Base-by-base conservation (phyloP, 2,113 vertebrate genomes). In the Apodemus sylvaticus region DNA sequence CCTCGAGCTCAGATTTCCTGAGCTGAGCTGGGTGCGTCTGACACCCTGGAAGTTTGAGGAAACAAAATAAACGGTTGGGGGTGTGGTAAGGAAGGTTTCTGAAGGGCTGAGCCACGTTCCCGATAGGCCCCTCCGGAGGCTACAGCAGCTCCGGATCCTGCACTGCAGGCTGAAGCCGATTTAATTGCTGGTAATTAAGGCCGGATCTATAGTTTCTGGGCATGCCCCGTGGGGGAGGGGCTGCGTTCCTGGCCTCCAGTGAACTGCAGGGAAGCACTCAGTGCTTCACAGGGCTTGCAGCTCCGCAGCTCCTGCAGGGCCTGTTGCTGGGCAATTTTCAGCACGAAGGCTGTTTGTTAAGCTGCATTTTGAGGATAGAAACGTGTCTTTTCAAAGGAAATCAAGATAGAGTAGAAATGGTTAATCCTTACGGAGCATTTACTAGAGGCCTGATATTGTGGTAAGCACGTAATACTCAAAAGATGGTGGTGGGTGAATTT, bases 101-200 rank as follows among this genome's bases (percentile, higher is more conserved):
- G 60, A 83, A 94, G 90, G 1, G 55, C 79, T 93, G 86, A 91
- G 91, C 42, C 42, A 1, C 92, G 12, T 89, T 97, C 94, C 71
- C 14, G 29, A 93, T 26, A 90, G 92, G 64, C 94, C 71, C 81
- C 82, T 86, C 94, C 60, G 93, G 97, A 94, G 94, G 77, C 94
- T 89, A 42, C 55, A 86, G 53, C 94, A 51, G 76, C 48, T 76
- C 92, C 73, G 91, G 95, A 42, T 96, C 68, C 86, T 81, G 95
- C 88, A 95, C 96, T 96, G 92, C 97, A 97, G 95, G 86, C 70
- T 96, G 29, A 89, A 96, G 97, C 92, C 2, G 0, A 73, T 60
- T 98, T 97, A 97, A 97, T 92, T 94, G 93, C 96, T 76, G n/a
- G 95, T 95, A 97, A 98, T 96, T 96, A 98, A 93, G 89, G 90